Conservation (phyloP, 2,888 invertebrate genomes). For the Drosophila stalkeri region DNA sequence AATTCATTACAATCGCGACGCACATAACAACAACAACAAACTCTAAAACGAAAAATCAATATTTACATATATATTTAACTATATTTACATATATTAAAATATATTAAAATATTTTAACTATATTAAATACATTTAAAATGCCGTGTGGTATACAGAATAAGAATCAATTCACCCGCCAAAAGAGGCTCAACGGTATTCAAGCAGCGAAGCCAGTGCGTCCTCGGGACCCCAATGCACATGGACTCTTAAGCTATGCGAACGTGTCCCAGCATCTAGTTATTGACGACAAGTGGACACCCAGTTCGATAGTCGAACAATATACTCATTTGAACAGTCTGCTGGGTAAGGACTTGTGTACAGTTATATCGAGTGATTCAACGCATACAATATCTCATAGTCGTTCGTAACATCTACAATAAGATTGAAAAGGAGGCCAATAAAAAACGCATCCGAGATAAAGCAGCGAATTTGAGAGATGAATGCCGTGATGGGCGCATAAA, state of each 20-base stretch:
- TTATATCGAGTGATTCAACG: neutral
- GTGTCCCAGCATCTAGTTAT: conserved; percentile 82
- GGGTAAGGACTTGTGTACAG: neutral
- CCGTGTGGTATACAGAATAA: conserved; percentile 50
- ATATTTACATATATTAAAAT: conserved; percentile 7
- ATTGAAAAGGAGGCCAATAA: neutral
- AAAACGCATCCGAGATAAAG: neutral
- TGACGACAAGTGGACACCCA: conserved; percentile 82
- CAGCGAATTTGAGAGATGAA: neutral
- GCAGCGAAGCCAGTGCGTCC: conserved; percentile 79
- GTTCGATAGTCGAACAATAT: conserved; percentile 78
- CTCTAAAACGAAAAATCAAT: conserved; percentile 4
- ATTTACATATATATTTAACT: neutral
- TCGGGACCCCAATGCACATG: conserved; percentile 76
- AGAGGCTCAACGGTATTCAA: conserved; percentile 39
- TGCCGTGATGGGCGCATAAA: conserved; percentile 49
- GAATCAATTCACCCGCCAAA: conserved; percentile 34
- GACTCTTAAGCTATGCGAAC: conserved; percentile 81
- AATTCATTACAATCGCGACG: conserved; percentile 13
- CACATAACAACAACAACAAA: conserved; percentile 12
- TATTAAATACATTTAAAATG: conserved; percentile 38
- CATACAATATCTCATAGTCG: neutral
- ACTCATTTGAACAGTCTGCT: conserved; percentile 78
- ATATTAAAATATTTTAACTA: neutral
- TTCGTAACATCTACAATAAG: neutral